Evolutionary conservation across 2,888 invertebrate species (phyloP), one percentile per base, ranked within the genome.

Genomic region (Asteroscopus sphinx): DNA sequence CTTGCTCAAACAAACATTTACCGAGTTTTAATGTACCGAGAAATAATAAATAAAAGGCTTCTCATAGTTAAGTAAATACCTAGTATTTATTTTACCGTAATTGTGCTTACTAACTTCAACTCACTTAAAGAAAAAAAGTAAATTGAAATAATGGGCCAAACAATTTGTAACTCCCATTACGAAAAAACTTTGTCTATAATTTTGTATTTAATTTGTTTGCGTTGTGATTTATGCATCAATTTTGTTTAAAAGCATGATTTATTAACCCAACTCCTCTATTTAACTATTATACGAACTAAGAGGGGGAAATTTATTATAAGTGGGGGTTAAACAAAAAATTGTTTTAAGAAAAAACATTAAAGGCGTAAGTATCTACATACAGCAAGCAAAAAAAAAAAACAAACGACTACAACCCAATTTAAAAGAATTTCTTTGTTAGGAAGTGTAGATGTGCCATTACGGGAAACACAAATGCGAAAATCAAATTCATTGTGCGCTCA

Each of bases 151-250:
- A 83, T 75, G 83, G 62, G 68, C 40, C 57, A 81, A 89, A 85
- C 82, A 87, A 88, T 86, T 88, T 83, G 71, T 68, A 88, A 89
- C 84, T 84, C 80, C 87, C 86, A 86, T 88, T 86, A 87, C 63
- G 76, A 67, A 67, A 52, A 68, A 88, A 88, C 86, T 88, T 88
- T 69, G 80, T 81, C 85, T 84, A 86, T 88, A 85, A 83, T 84
- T 87, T 86, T 77, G 83, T 85, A 84, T 87, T 84, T 83, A 78
- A 82, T 86, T 85, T 81, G 80, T 81, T 83, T 66, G 44, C 68
- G 63, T 53, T 61, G 68, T 73, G 77, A 87, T 85, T 87, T 87
- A 85, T 83, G 76, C 71, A 81, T 80, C 74, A 80, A 82, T 85
- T 83, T 79, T 74, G 56, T 76, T 81, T 70, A 64, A 63, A 77